Evolutionary conservation across 2,888 invertebrate species (phyloP).

Genomic region (Marronus borbonicus): DNA sequence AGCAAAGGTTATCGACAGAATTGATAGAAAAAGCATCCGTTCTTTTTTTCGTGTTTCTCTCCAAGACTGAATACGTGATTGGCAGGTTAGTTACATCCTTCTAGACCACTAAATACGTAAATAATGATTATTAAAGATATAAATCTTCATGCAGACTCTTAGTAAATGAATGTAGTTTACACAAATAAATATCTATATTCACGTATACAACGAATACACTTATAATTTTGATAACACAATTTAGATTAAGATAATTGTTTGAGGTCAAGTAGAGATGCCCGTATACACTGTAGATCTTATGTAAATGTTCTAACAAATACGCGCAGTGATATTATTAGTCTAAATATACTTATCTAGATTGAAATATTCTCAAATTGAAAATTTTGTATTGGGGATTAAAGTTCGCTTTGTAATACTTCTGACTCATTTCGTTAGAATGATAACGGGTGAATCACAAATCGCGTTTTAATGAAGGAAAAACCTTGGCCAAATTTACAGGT

Average conservation of each 20-base stretch:
- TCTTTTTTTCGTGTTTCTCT: neutral
- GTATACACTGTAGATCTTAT: too few species aligned
- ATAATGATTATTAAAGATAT: neutral
- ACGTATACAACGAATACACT: conserved; percentile 2
- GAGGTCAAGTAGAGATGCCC: neutral
- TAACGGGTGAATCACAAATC: too few species aligned
- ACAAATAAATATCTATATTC: neutral
- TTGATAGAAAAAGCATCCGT: conserved; percentile 2
- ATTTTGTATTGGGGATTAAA: too few species aligned
- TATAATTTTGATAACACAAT: conserved; percentile 2
- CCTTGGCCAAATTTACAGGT: neutral
- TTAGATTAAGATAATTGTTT: conserved; percentile 10
- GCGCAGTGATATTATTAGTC: too few species aligned
- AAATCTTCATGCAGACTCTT: neutral
- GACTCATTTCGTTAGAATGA: neutral
- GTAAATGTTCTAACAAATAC: too few species aligned
- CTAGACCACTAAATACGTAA: neutral
- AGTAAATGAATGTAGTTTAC: neutral
- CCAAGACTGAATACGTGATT: neutral
- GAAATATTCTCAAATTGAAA: too few species aligned
- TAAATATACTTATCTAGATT: too few species aligned
- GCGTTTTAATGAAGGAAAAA: too few species aligned
- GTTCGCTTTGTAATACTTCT: neutral
- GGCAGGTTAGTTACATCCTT: neutral
- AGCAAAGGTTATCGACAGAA: conserved; percentile 28